phyloP scores from a whole-genome alignment of 2,888 invertebrate species.

The Diaprepes abbreviatus region DNA sequence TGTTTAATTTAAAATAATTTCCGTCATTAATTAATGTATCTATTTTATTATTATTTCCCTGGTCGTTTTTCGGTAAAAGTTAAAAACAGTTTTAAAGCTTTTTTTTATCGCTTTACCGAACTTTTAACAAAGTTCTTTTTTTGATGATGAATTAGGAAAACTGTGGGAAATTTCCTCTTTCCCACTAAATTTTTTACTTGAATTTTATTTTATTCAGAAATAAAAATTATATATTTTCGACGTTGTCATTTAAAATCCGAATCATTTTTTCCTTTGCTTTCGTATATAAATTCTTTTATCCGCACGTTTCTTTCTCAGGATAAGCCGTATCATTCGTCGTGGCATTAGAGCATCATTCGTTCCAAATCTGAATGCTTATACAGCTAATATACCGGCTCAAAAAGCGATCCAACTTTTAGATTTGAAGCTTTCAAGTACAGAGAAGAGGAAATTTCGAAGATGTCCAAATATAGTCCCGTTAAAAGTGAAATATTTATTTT shows the following conservation, averaged over 20 bases:
- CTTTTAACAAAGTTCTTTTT: no score
- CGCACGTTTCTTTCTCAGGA: not conserved
- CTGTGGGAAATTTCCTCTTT: no score
- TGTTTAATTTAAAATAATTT: no score
- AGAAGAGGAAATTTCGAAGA: not conserved
- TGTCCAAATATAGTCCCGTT: not conserved
- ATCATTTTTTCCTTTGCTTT: not conserved
- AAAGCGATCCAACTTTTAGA: not conserved
- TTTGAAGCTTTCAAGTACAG: not conserved
- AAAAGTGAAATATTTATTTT: not conserved
- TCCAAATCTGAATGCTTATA: conserved; percentile 3
- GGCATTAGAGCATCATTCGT: conserved; percentile 6
- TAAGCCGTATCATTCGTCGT: conserved; percentile 4
- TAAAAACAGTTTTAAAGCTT: no score
- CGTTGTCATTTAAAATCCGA: not conserved
- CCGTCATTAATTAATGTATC: no score
- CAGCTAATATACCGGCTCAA: not conserved
- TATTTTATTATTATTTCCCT: no score
- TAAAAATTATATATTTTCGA: no score
- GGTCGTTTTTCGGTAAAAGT: no score
- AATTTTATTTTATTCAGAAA: no score
- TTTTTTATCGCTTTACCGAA: no score
- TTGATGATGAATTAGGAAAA: no score
- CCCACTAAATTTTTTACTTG: no score
- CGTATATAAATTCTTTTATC: conserved; percentile 11